These are phyloP conservation scores for Pycnonotus jocosus DNA, from an alignment of 2,113 vertebrate genomes.

Conservation along the genomic window DNA sequence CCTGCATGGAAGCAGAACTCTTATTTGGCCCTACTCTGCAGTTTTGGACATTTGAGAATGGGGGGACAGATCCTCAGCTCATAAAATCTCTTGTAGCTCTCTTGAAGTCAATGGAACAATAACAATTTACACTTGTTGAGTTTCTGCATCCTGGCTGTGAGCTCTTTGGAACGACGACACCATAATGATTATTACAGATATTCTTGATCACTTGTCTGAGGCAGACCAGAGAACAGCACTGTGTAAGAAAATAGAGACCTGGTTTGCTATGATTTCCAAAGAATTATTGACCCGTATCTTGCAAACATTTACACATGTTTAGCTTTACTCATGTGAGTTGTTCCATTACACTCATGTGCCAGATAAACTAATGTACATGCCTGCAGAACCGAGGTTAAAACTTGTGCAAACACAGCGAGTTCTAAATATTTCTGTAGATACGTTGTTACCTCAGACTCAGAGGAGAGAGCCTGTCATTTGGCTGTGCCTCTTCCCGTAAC, in stretches of 20 bases:
- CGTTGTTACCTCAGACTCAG: background rate
- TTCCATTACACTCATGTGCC: constrained; percentile 21
- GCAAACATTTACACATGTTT: constrained; percentile 56
- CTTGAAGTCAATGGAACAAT: constrained; percentile 55
- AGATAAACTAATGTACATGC: constrained; percentile 20
- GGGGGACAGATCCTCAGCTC: constrained; percentile 22
- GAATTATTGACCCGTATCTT: constrained; percentile 46
- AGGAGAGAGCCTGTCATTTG: background rate
- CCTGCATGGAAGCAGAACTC: background rate
- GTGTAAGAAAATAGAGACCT: background rate
- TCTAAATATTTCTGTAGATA: constrained; percentile 1
- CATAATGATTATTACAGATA: constrained; percentile 56
- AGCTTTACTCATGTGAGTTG: constrained; percentile 32
- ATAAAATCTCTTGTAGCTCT: constrained; percentile 44
- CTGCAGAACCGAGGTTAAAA: background rate
- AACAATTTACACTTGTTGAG: constrained; percentile 53
- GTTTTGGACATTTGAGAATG: constrained; percentile 28
- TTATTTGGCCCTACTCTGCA: background rate
- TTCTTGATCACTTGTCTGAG: constrained; percentile 15
- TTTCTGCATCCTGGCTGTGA: constrained; percentile 54
- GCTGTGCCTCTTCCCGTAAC: background rate
- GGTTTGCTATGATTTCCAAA: constrained; percentile 52
- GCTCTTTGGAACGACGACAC: constrained; percentile 38
- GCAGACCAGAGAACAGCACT: background rate
- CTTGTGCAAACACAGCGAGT: background rate